Conservation (phyloP, 1,140 invertebrate genomes). For the Nixonia krombeini region DNA sequence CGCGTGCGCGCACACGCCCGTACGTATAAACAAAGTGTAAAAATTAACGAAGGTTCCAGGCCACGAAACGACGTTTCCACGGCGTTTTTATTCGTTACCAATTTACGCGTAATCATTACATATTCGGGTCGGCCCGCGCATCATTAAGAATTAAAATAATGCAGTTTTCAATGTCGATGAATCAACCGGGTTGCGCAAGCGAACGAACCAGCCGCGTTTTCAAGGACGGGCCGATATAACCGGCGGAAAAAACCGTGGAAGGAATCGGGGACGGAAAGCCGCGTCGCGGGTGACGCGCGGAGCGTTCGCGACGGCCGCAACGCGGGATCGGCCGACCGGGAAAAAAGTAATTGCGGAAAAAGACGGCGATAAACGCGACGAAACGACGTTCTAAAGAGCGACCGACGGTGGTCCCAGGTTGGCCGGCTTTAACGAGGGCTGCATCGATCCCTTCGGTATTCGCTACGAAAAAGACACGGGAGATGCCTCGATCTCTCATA, state of each 20-base stretch:
- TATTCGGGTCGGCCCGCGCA: conserved; percentile 24
- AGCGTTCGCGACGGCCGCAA: conserved; percentile 24
- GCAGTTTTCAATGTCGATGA: too few species aligned
- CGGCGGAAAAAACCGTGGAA: too few species aligned
- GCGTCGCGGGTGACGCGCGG: conserved; percentile 28
- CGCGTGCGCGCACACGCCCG: too few species aligned
- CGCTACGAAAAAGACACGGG: conserved; percentile 29
- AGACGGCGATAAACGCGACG: conserved; percentile 54
- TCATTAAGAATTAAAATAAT: too few species aligned
- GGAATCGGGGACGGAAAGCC: too few species aligned
- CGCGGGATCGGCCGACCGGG: conserved; percentile 30
- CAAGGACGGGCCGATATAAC: too few species aligned
- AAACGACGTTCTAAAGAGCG: conserved; percentile 57
- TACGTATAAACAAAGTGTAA: too few species aligned
- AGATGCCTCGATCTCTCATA: conserved; percentile 38
- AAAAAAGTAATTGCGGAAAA: conserved; percentile 58
- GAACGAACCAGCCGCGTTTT: too few species aligned
- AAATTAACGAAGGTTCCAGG: conserved; percentile 46
- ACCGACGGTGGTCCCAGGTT: conserved; percentile 43
- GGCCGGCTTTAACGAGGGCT: conserved; percentile 38
- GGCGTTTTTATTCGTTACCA: too few species aligned
- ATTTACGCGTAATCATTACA: conserved; percentile 9
- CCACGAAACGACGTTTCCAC: conserved; percentile 31
- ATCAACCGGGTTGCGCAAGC: too few species aligned
- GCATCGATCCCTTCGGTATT: conserved; percentile 9